Conservation (phyloP, 1,140 invertebrate genomes). For the Sitobion miscanthi region DNA sequence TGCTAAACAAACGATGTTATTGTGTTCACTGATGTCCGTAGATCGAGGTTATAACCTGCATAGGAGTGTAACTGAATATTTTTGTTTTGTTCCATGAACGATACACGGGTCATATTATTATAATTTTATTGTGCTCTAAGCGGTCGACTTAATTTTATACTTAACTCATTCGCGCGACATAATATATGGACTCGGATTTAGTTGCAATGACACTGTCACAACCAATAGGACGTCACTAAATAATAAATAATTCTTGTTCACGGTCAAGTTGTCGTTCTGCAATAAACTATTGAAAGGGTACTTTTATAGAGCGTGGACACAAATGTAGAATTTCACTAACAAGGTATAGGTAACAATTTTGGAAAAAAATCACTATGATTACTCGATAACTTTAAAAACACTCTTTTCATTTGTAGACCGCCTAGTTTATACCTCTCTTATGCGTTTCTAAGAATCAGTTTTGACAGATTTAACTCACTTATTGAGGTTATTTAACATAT, state of each 20-base stretch:
- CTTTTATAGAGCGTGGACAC: not conserved
- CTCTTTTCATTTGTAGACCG: not conserved
- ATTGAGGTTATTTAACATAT: too few relatives aligned
- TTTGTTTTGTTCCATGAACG: not conserved
- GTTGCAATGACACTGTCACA: not conserved
- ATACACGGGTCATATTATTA: not conserved
- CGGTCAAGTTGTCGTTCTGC: not conserved
- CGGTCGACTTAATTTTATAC: not conserved
- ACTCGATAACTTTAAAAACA: not conserved
- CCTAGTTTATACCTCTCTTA: not conserved
- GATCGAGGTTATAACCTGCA: slow-evolving; percentile 6
- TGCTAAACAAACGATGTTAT: not conserved
- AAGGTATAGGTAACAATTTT: not conserved
- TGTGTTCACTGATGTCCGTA: not conserved
- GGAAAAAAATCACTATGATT: not conserved
- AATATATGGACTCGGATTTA: not conserved
- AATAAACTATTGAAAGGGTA: not conserved
- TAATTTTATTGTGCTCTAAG: not conserved
- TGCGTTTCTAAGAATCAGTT: not conserved
- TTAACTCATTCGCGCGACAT: not conserved
- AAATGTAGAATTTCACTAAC: not conserved
- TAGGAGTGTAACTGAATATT: not conserved
- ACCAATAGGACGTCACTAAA: not conserved
- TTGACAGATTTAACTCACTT: not conserved
- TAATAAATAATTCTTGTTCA: not conserved